Percentiles rank a stretch among this genome's conserved stretches.
These are phyloP conservation scores for Stenopsyche tienmushanensis DNA, from an alignment of 1,140 invertebrate genomes.

Conservation along the genomic window DNA sequence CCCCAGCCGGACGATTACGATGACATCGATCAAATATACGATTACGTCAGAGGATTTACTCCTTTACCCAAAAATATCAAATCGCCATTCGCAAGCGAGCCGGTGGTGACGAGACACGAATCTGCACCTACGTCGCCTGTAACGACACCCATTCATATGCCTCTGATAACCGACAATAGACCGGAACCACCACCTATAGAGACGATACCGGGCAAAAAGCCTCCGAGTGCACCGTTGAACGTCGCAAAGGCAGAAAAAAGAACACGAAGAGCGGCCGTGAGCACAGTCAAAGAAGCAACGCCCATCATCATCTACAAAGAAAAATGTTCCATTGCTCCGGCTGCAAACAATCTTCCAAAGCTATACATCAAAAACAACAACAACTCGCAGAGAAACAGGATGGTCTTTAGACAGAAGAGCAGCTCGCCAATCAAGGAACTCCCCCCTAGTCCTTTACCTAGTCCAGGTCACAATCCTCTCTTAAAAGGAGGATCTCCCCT, in stretches of 20 bases:
- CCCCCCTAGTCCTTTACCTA: slow-evolving; percentile 60
- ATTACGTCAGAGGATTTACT: slow-evolving; percentile 89
- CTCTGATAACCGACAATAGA: slow-evolving; percentile 62
- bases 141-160: slow-evolving; percentile 57
- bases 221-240: slow-evolving; percentile 45
- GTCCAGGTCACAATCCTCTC: slow-evolving; percentile 51
- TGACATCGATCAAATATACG: slow-evolving; percentile 96
- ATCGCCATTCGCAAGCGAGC: slow-evolving; percentile 62
- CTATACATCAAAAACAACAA: slow-evolving; percentile 76
- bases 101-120: slow-evolving; percentile 48
- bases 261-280: slow-evolving; percentile 58
- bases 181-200: slow-evolving; percentile 88
- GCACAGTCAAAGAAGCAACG: slow-evolving; percentile 55
- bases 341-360: slow-evolving; percentile 60
- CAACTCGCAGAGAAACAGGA: slow-evolving; percentile 63
- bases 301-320: slow-evolving; percentile 58
- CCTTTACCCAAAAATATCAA: slow-evolving; percentile 81
- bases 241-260: slow-evolving; percentile 66
- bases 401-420: slow-evolving; percentile 70
- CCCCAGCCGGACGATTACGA: slow-evolving; percentile 82
- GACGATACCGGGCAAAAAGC: slow-evolving; percentile 83
- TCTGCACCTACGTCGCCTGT: slow-evolving; percentile 53
- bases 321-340: slow-evolving; percentile 52
- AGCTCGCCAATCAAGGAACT: slow-evolving; percentile 71
- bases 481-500: slow-evolving; percentile 74